Evolutionary conservation across 2,113 vertebrate species (phyloP).

Genomic region (Colinus virginianus): DNA sequence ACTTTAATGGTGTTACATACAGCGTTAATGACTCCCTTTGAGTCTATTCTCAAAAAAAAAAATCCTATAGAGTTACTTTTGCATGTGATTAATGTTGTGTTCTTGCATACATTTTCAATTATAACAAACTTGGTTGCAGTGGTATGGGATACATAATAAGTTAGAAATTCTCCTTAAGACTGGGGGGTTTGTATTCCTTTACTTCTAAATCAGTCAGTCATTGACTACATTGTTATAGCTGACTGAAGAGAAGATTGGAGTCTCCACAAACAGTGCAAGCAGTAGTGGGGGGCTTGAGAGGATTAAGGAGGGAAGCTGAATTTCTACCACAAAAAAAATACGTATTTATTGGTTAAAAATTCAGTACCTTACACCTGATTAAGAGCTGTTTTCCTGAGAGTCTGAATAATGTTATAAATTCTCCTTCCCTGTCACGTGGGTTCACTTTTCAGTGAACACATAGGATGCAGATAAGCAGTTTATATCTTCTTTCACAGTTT

Average conservation of each 20-base stretch:
- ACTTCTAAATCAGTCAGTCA: neutral
- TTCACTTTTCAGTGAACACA: neutral
- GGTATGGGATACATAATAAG: neutral
- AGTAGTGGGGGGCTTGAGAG: neutral
- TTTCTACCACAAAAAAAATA: neutral
- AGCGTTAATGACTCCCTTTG: conserved; percentile 71
- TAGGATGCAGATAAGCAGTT: neutral
- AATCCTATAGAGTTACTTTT: conserved; percentile 27
- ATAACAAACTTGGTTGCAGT: neutral
- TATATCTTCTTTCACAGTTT: neutral
- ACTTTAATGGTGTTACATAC: conserved; percentile 67
- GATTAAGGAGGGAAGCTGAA: neutral
- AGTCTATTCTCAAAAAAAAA: conserved; percentile 19
- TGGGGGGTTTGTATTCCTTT: neutral
- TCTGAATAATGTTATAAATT: neutral
- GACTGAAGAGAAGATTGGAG: neutral
- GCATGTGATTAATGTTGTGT: conserved; percentile 26
- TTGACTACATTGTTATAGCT: neutral
- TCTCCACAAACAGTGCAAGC: neutral
- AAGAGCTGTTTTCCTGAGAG: neutral
- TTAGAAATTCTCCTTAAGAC: neutral
- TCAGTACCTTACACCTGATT: neutral
- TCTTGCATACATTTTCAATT: conserved; percentile 39
- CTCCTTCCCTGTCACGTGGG: neutral
- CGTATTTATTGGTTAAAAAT: neutral